Evolutionary conservation across 2,888 invertebrate species (phyloP), one percentile per base, ranked within the genome.

Genomic region (Heteromyza rotundicornis): DNA sequence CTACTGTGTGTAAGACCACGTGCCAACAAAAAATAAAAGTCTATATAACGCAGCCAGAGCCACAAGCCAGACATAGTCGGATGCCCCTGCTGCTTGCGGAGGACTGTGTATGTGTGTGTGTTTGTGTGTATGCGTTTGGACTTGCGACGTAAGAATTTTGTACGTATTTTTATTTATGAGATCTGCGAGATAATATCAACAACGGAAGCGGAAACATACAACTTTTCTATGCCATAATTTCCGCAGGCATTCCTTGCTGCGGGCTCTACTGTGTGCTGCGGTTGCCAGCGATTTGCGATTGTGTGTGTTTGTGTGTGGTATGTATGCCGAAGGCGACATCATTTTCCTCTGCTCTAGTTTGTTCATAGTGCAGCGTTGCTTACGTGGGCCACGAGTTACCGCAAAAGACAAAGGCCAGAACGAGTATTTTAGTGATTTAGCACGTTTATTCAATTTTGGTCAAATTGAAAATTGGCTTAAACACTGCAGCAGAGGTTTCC

Each of bases 151-250:
- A 20, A 22, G 22, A 44, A 36, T 35, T 55, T 57, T 57, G 22
- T 44, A 20, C 23, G 44, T 44, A n/a, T 17, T 35, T 24, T 53
- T 47, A 47, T 47, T 47, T 47, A 47, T 20, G 47, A 3, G 17
- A 17, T 47, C 20, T 47, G 47, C 47, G 20, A 47, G 47, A 47
- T 47, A 47, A 19, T 19, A 19, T 20, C 14, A n/a, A n/a, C 10
- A 47, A 17, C 47, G 47, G 47, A 47, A 47, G 20, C 17, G 47
- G 47, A 47, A 47, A 47, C 36, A 23, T 60, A 20, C 51, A 32
- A 60, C 56, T 60, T 60, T 60, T 60, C 51, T 56, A 56, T 60
- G 47, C 56, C 51, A 51, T 60, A 56, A 56, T 49, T 49, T 22
- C 51, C 60, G 19, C 24, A 17, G 32, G 17, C 35, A 32, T 40